Percentiles rank a stretch among this genome's conserved stretches.
Conservation (phyloP, 2,113 vertebrate genomes). For the Heterotilapia buettikoferi region DNA sequence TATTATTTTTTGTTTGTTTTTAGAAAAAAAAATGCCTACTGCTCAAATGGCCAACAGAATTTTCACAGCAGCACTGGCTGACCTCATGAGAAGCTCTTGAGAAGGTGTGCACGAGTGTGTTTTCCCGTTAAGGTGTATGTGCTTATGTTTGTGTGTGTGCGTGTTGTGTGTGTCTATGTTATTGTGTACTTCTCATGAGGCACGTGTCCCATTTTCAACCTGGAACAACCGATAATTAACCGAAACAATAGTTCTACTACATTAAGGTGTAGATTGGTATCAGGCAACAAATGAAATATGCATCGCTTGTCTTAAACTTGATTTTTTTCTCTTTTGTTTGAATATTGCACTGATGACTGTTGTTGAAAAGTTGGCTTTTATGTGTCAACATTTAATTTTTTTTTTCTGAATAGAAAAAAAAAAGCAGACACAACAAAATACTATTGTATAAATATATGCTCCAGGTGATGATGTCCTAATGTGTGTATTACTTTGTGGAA, state of each 20-base stretch:
- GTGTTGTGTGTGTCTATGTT: neutral
- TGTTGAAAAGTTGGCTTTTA: conserved; percentile 72
- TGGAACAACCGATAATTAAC: conserved; percentile 38
- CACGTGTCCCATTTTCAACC: conserved; percentile 30
- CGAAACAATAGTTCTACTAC: conserved; percentile 43
- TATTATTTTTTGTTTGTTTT: conserved; percentile 11
- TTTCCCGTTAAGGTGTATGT: neutral
- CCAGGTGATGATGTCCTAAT: conserved; percentile 73
- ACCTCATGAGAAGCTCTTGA: conserved; percentile 59
- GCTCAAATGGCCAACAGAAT: conserved; percentile 72
- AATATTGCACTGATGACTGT: conserved; percentile 90
- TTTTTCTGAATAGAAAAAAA: conserved; percentile 74
- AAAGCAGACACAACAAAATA: conserved; percentile 74
- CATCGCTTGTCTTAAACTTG: conserved; percentile 80
- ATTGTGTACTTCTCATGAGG: conserved; percentile 35
- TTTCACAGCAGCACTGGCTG: conserved; percentile 65
- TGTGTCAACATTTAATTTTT: conserved; percentile 69
- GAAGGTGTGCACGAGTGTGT: neutral
- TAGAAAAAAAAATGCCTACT: conserved; percentile 18
- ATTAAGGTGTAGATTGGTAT: conserved; percentile 55
- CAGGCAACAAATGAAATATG: conserved; percentile 69
- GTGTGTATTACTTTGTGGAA: conserved; percentile 70
- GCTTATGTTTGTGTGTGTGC: neutral
- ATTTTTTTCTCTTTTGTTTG: conserved; percentile 64
- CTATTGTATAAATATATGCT: conserved; percentile 76